These are phyloP conservation scores for Cyprinus carpio DNA, from an alignment of 2,113 vertebrate genomes.

Conservation along the genomic window DNA sequence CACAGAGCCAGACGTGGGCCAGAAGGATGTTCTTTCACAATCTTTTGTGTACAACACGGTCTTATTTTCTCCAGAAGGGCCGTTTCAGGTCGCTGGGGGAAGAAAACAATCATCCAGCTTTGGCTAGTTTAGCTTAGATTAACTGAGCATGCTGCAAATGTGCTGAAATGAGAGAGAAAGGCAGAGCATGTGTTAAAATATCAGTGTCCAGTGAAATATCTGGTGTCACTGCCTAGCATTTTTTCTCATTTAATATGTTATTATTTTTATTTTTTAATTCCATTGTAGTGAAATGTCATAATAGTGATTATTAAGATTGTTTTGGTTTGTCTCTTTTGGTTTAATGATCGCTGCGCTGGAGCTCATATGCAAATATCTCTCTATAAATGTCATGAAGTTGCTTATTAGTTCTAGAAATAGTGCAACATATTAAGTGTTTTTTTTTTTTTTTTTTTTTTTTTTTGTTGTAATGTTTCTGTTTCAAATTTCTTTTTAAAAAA, in stretches of 20 bases:
- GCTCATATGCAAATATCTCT: not conserved
- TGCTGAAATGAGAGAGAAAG: no score
- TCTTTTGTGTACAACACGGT: not conserved
- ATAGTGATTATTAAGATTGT: not conserved
- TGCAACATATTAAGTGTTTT: not conserved
- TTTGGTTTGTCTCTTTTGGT: not conserved
- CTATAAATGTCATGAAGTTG: not conserved
- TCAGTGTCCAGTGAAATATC: not conserved
- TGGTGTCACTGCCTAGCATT: not conserved
- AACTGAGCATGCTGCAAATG: not conserved
- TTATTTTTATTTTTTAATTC: not conserved
- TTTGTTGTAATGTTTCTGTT: not conserved
- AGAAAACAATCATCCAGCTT: not conserved
- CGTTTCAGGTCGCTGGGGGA: not conserved
- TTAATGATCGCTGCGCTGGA: not conserved
- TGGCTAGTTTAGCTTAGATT: constrained; percentile 1
- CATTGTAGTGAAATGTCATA: not conserved
- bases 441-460: not conserved
- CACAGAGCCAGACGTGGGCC: not conserved
- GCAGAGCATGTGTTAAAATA: not conserved
- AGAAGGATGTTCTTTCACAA: not conserved
- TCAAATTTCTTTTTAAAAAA: not conserved
- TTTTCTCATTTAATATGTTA: not conserved
- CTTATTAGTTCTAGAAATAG: not conserved
- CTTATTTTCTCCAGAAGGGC: not conserved